These are phyloP conservation scores for Neosilurus mollespiculum DNA, from an alignment of 2,797 vertebrate species.

Conservation along the genomic window DNA sequence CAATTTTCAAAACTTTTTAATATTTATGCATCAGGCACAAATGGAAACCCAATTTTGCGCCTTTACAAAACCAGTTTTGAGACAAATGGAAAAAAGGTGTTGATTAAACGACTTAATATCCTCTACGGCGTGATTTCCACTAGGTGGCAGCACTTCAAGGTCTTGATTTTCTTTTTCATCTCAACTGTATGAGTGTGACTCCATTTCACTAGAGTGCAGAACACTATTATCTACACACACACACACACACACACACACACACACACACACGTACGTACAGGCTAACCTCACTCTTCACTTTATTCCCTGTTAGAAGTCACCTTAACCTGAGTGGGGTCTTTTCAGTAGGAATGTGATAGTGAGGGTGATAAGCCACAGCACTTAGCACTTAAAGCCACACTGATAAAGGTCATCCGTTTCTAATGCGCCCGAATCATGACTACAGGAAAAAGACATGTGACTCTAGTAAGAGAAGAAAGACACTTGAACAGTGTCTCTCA, in stretches of 20 bases:
- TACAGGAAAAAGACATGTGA: slow-evolving; percentile 4
- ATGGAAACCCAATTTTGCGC: not conserved
- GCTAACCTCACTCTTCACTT: not conserved
- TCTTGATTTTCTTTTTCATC: not conserved
- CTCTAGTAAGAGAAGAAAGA: slow-evolving; percentile 17
- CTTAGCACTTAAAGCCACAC: slow-evolving; percentile 39
- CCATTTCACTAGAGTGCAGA: not conserved
- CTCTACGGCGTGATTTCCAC: not conserved
- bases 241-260: slow-evolving; percentile 11
- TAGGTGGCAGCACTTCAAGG: slow-evolving; percentile 13
- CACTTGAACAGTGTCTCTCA: not conserved
- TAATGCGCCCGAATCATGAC: slow-evolving; percentile 49
- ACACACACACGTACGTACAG: not conserved
- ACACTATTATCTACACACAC: slow-evolving; percentile 1
- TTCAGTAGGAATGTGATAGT: slow-evolving; percentile 53
- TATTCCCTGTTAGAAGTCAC: slow-evolving; percentile 19
- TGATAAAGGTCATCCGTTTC: slow-evolving; percentile 51
- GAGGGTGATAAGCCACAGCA: slow-evolving; percentile 49
- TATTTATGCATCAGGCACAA: not conserved
- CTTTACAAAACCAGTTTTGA: not conserved
- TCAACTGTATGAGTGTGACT: not conserved
- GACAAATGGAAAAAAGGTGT: not conserved
- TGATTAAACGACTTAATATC: not conserved
- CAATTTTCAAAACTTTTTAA: not conserved
- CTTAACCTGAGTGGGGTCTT: slow-evolving; percentile 15